Evolutionary conservation across 2,888 invertebrate species (phyloP), one percentile per base, ranked within the genome.

Genomic region (Vanessa cardui): DNA sequence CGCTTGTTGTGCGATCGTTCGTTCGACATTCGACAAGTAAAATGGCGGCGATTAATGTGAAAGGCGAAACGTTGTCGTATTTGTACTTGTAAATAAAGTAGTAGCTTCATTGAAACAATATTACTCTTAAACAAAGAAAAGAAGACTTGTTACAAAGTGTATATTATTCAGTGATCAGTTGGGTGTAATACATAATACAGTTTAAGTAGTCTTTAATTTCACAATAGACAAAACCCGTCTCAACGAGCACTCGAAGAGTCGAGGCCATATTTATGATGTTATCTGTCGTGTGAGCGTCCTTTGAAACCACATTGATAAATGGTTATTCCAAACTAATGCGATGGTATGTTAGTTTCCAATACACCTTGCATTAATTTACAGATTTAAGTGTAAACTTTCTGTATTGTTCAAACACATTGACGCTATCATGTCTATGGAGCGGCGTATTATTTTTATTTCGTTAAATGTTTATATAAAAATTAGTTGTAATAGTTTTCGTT

Each of bases 41-140:
- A 93, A 95, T 95, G 95, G 95, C 94, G 94, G 93, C 93, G 88
- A 89, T 90, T 94, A 94, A 94, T 94, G 94, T 94, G 94, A 94
- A 94, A 94, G 94, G 94, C 91, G 92, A 93, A 92, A 93, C 93
- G 90, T 92, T 92, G 90, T 92, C 89, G 79, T 87, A 90, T 84
- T 89, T 87, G 83, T 81, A 85, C 83, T 91, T 91, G 91, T 92
- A 92, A 92, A 92, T 92, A 92, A 87, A 89, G 88, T 86, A 83
- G 85, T 80, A 82, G 83, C 80, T 83, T 83, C 78, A 82, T 79
- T 83, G 74, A 82, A 86, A 82, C 80, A 80, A 78, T 80, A 76
- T 77, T 81, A 76, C 72, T 79, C 77, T 77, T 77, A 73, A 75
- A 81, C 69, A 79, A 74, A 81, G 76, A 74, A 76, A 78, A 76